phyloP scores from a whole-genome alignment of 1,140 invertebrate genomes.

The Pemphigus obesinymphae region DNA sequence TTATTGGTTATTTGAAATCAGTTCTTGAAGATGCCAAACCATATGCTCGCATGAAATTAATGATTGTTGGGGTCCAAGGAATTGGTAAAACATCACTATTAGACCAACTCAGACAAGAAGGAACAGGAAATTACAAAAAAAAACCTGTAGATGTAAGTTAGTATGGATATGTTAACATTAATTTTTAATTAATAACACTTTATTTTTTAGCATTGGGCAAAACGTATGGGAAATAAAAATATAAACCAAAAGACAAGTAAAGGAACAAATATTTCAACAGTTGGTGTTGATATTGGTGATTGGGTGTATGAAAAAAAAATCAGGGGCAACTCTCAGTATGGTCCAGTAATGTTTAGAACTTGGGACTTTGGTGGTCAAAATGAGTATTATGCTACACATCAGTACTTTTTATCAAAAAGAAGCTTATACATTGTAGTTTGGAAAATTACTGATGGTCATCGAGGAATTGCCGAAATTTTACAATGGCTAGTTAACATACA shows the following conservation, averaged over 20 bases:
- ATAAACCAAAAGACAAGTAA: constrained; percentile 68
- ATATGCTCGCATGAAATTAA: constrained; percentile 93
- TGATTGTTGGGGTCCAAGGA: constrained; percentile 95
- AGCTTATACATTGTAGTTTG: constrained; percentile 94
- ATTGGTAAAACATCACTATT: constrained; percentile 92
- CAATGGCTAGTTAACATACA: constrained; percentile 96
- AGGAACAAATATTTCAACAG: constrained; percentile 80
- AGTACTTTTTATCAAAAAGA: constrained; percentile 94
- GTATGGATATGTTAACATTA: background rate
- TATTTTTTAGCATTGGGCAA: constrained; percentile 75
- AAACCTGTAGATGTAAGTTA: constrained; percentile 65
- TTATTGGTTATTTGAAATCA: constrained; percentile 90
- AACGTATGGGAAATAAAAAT: constrained; percentile 86
- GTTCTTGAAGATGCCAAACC: constrained; percentile 85
- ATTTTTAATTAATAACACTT: constrained; percentile 35
- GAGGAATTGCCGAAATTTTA: constrained; percentile 82
- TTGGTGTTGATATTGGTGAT: constrained; percentile 93
- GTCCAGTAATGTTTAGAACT: constrained; percentile 90
- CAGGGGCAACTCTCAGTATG: constrained; percentile 65
- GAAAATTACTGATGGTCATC: constrained; percentile 88
- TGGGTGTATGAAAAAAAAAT: constrained; percentile 86
- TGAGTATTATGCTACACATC: constrained; percentile 95
- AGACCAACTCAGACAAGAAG: constrained; percentile 80
- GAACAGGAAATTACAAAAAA: constrained; percentile 67
- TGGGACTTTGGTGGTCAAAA: constrained; percentile 99